A percentile compares a stretch with the other conserved stretches of the same genome.
phyloP scores from a whole-genome alignment of 2,888 invertebrate genomes.

The Harpagoxenus sublaevis region DNA sequence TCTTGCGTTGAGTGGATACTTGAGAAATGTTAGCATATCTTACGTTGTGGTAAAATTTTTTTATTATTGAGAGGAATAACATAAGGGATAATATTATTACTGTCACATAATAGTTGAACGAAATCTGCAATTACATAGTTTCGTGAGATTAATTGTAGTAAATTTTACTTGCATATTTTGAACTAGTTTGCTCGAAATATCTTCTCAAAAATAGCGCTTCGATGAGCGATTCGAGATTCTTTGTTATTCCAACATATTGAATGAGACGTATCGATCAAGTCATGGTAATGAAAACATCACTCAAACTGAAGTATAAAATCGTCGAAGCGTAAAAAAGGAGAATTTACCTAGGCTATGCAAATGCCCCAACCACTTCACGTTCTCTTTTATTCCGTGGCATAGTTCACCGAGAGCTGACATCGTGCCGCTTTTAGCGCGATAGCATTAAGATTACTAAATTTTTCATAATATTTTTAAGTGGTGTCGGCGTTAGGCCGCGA shows the following conservation, averaged over 20 bases:
- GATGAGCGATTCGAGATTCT: not conserved
- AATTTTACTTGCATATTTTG: not conserved
- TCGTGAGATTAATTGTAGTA: not conserved
- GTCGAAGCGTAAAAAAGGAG: not conserved
- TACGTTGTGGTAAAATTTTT: not conserved
- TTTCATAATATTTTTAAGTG: conserved; percentile 53
- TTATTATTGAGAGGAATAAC: not conserved
- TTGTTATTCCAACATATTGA: not conserved
- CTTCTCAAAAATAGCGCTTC: not conserved
- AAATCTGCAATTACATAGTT: not conserved
- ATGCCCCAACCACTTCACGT: not conserved
- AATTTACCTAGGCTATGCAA: conserved; percentile 30
- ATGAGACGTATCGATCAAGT: conserved; percentile 12
- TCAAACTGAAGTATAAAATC: conserved; percentile 12
- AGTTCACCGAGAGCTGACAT: conserved; percentile 42
- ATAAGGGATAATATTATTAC: not conserved
- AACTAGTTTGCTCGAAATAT: not conserved
- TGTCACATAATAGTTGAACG: not conserved
- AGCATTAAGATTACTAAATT: conserved; percentile 51
- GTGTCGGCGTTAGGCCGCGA: conserved; percentile 31
- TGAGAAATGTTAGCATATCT: not conserved
- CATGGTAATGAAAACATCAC: not conserved
- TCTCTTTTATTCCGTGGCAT: not conserved
- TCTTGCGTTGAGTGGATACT: not conserved
- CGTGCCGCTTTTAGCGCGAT: conserved; percentile 55